Evolutionary conservation across 2,888 invertebrate species (phyloP).

Genomic region (Alloplasta piceator): DNA sequence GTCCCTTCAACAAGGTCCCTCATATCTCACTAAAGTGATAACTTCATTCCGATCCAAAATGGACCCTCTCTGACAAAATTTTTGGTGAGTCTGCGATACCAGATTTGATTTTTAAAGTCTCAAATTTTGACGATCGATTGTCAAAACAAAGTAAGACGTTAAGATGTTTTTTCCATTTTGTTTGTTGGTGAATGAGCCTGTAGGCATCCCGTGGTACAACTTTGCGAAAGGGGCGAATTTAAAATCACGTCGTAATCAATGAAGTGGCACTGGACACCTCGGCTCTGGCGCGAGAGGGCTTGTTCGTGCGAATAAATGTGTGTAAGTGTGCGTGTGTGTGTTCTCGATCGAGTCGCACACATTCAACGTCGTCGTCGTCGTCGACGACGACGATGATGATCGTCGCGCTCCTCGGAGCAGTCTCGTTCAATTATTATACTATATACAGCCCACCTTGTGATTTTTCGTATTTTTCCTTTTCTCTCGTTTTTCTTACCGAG

Average conservation of each 20-base stretch:
- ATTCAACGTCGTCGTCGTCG: slow-evolving; percentile 35
- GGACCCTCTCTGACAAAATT: no score
- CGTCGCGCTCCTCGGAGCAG: slow-evolving; percentile 56
- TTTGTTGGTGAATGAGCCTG: slow-evolving; percentile 55
- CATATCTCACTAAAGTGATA: no score
- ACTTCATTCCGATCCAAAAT: no score
- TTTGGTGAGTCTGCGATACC: no score
- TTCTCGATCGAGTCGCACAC: slow-evolving; percentile 7
- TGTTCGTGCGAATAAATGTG: slow-evolving; percentile 24
- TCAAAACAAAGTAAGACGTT: neutral
- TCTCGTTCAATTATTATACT: slow-evolving; percentile 63
- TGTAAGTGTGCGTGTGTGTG: slow-evolving; percentile 31
- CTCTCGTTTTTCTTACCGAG: slow-evolving; percentile 7
- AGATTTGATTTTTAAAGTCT: no score
- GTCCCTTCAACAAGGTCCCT: no score
- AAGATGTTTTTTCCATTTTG: neutral
- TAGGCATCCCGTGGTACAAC: slow-evolving; percentile 51
- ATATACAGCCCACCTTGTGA: slow-evolving; percentile 43
- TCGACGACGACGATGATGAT: slow-evolving; percentile 53
- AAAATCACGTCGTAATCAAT: slow-evolving; percentile 72
- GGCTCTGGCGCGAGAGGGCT: slow-evolving; percentile 36
- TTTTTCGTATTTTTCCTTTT: slow-evolving; percentile 35
- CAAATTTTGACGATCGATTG: no score
- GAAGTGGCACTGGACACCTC: slow-evolving; percentile 70
- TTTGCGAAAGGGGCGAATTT: slow-evolving; percentile 69